phyloP scores from a whole-genome alignment of 2,888 invertebrate species.

The Dione vanillae region DNA sequence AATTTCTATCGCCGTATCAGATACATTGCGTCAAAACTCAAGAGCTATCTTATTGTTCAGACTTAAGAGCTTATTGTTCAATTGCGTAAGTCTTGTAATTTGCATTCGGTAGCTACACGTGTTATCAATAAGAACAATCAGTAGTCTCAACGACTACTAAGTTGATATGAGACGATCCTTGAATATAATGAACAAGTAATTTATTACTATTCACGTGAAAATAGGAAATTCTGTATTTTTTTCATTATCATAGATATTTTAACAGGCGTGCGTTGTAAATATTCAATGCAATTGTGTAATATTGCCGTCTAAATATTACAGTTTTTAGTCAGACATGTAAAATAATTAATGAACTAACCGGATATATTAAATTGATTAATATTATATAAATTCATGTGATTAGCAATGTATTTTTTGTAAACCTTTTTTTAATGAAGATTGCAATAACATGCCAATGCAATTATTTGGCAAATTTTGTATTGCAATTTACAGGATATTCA shows the following conservation, averaged over 20 bases:
- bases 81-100: slow-evolving; percentile 31
- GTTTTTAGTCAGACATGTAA: too few species aligned
- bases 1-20: slow-evolving; percentile 17
- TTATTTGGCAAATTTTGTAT: too few species aligned
- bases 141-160: slow-evolving; percentile 28
- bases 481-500: too few species aligned
- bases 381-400: too few species aligned
- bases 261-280: too few species aligned
- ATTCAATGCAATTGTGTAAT: too few species aligned
- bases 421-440: too few species aligned
- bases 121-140: slow-evolving; percentile 38
- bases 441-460: too few species aligned
- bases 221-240: neutral
- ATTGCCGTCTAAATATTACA: too few species aligned
- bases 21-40: slow-evolving; percentile 25
- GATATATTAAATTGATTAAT: too few species aligned
- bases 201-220: neutral
- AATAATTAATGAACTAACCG: too few species aligned
- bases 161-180: slow-evolving; percentile 16
- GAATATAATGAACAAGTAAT: slow-evolving; percentile 4
- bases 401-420: too few species aligned
- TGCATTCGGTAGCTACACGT: slow-evolving; percentile 29
- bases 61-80: slow-evolving; percentile 14
- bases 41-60: slow-evolving; percentile 26
- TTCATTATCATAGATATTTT: neutral